A percentile compares a stretch with the other conserved stretches of the same genome.
Evolutionary conservation across 2,113 vertebrate species (phyloP).

Genomic region (Brevimyrus niger): DNA sequence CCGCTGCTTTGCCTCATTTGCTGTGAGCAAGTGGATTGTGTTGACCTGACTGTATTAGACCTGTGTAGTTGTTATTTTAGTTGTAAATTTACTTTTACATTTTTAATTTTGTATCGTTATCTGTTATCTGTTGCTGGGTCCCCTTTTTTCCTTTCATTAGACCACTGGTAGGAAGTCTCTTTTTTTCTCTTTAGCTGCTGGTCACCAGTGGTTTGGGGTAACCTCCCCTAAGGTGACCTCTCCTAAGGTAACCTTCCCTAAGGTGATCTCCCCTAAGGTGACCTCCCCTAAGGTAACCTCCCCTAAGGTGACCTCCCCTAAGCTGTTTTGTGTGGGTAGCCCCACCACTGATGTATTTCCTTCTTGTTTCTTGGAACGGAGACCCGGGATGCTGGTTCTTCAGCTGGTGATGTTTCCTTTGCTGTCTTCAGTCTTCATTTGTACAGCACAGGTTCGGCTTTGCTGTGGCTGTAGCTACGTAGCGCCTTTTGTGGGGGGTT

Average conservation of each 20-base stretch:
- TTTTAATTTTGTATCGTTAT: background rate
- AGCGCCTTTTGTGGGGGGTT: background rate
- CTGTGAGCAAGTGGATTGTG: background rate
- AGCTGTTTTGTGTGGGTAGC: background rate
- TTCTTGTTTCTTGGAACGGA: background rate
- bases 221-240: no score
- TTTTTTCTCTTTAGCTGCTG: background rate
- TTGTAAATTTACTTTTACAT: background rate
- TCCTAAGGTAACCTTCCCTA: background rate
- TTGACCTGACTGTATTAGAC: background rate
- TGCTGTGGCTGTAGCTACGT: background rate
- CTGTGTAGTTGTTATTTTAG: background rate
- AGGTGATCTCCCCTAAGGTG: no score
- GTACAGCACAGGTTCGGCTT: background rate
- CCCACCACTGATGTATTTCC: background rate
- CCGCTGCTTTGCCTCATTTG: background rate
- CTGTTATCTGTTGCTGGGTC: background rate
- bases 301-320: background rate
- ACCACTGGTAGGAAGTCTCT: background rate
- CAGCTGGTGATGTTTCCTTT: background rate
- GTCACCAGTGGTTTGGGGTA: background rate
- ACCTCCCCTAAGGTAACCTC: no score
- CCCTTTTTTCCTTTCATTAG: background rate
- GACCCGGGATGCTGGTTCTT: background rate
- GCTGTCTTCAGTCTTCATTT: background rate